phyloP scores from a whole-genome alignment of 2,888 invertebrate genomes.

The Dolichopus griseipennis region DNA sequence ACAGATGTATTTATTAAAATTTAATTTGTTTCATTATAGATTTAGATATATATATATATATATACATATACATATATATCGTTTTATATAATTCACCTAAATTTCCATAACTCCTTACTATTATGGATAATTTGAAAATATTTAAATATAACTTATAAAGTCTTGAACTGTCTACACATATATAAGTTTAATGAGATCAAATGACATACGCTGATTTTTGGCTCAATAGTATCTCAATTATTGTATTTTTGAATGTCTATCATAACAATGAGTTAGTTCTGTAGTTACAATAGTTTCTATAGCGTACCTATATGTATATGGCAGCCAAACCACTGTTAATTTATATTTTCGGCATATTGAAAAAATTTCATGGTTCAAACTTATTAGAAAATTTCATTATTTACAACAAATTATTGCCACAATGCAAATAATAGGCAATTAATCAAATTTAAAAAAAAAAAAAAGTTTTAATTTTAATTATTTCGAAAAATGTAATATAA shows the following conservation, averaged over 20 bases:
- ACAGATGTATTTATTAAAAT: too few species aligned
- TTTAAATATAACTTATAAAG: too few species aligned
- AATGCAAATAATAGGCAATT: too few species aligned
- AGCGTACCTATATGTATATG: constrained; percentile 4
- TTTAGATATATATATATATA: too few species aligned
- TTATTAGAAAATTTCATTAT: neutral
- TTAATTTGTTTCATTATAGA: too few species aligned
- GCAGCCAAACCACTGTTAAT: neutral
- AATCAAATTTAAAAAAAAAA: neutral
- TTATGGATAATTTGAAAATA: too few species aligned
- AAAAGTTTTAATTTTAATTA: neutral
- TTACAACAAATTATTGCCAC: neutral
- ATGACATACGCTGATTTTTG: neutral
- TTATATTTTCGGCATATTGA: neutral
- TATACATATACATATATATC: too few species aligned
- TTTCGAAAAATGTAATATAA: neutral
- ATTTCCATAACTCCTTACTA: too few species aligned
- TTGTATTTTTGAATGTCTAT: neutral
- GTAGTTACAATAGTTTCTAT: neutral
- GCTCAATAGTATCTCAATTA: neutral
- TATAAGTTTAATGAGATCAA: neutral
- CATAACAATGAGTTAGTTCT: neutral
- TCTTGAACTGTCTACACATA: too few species aligned
- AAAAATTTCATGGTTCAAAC: neutral
- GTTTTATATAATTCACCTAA: too few species aligned